Evolutionary conservation across 2,888 invertebrate genomes (phyloP), one percentile per base, ranked within the genome.

Genomic region (Tenthredo livida): DNA sequence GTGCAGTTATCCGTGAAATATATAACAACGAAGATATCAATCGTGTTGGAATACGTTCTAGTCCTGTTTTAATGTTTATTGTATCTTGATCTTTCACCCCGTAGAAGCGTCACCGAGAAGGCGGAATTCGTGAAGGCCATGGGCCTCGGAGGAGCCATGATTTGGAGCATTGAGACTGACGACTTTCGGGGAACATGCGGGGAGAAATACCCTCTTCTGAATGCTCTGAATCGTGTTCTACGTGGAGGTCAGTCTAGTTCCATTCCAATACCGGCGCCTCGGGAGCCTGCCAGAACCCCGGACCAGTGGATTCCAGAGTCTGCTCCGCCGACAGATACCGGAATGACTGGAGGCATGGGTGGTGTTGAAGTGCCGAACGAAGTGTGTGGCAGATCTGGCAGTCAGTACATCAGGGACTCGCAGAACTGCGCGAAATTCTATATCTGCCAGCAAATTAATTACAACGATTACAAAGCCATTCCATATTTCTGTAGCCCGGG

Each of bases 121-220:
- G 93, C 83, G 85, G 91, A 85, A 88, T 94, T 84, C 90, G 85
- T 89, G 6, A 89, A 90, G 5, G 54, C 87, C 0, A 73, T 87
- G 67, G 90, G 90, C 61, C 90, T 96, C 84, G 94, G 94, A 82
- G 97, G 97, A 40, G 94, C 95, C 0, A 97, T 97, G 97, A 90
- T 96, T 0, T 97, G 97, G 97, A 96, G 97, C 72, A 94, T 97
- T 10, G 97, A 97, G 91, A 96, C 96, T 6, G 97, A 97, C 89
- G 97, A 97, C 90, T 96, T 97, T 89, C 93, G 91, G 15, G 96
- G 96, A 0, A 88, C 91, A 0, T 97, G 97, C 88, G 95, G 95
- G 0, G 94, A 94, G 54, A 94, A 94, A 75, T 96, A 94, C 91
- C 96, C 96, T 0, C 91, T 97, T 6, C 89, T 73, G 72, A 73